Percentiles rank a stretch among this genome's conserved stretches.
Evolutionary conservation across 2,113 vertebrate genomes (phyloP).

Genomic region (Fukomys damarensis): DNA sequence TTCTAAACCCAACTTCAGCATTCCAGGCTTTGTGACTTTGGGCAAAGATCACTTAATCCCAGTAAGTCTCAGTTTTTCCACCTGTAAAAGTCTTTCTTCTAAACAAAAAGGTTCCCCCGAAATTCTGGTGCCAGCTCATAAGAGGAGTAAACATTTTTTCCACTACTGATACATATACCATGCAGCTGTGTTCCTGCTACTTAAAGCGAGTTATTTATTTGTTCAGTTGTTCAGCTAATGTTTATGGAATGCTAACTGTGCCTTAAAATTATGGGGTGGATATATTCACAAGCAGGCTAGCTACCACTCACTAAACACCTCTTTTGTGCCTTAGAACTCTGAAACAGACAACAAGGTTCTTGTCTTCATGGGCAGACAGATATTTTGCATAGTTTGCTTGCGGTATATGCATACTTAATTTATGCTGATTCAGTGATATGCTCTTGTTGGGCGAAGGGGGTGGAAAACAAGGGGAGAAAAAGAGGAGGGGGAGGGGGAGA

Average conservation of each 20-base stretch:
- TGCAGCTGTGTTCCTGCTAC: not conserved
- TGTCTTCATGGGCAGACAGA: not conserved
- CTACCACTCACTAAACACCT: not conserved
- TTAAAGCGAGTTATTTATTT: constrained; percentile 7
- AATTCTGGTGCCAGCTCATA: not conserved
- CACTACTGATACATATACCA: not conserved
- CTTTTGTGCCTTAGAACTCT: not conserved
- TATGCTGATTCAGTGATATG: not conserved
- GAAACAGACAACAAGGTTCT: not conserved
- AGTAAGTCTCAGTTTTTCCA: not conserved
- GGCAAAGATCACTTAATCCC: not conserved
- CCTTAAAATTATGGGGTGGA: not conserved
- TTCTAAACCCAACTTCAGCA: not conserved
- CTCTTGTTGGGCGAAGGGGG: not conserved
- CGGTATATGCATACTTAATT: not conserved
- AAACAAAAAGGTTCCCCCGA: not conserved
- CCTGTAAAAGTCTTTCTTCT: not conserved
- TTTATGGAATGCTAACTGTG: not conserved
- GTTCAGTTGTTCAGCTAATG: not conserved
- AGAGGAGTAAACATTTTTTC: not conserved
- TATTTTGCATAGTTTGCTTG: not conserved
- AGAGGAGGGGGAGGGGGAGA: not conserved
- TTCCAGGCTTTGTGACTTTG: not conserved
- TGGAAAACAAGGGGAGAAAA: not conserved
- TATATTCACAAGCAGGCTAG: not conserved